Conservation (phyloP, 2,113 vertebrate genomes). For the Strigops habroptila region DNA sequence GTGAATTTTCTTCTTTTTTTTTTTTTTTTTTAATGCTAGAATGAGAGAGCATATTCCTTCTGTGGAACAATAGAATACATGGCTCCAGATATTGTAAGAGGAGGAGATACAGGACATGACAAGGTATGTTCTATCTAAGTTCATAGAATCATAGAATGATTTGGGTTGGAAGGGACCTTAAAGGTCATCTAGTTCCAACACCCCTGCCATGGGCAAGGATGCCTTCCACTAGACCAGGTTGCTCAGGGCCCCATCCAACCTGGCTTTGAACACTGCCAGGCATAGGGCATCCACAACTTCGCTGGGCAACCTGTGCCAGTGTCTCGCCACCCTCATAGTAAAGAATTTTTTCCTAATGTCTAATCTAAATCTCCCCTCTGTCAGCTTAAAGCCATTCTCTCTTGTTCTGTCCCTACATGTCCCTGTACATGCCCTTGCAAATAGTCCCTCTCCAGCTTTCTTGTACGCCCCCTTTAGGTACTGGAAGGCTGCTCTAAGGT, state of each 20-base stretch:
- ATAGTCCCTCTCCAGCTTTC: neutral
- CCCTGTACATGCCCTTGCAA: neutral
- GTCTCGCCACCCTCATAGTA: neutral
- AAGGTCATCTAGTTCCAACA: neutral
- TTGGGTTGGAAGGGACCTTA: neutral
- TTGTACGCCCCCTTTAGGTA: neutral
- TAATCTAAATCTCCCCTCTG: neutral
- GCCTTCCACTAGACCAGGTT: neutral
- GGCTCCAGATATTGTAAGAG: constrained; percentile 97
- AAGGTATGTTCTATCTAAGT: constrained; percentile 78
- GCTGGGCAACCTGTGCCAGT: neutral
- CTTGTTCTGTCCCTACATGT: neutral
- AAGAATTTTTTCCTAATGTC: neutral
- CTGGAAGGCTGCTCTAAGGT: neutral
- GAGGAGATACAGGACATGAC: constrained; percentile 92
- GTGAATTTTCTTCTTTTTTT: neutral
- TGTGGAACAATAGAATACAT: constrained; percentile 98
- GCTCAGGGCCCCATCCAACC: neutral
- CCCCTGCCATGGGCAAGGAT: neutral
- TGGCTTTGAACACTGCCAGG: neutral
- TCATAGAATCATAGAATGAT: neutral
- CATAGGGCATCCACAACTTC: neutral
- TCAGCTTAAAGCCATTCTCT: neutral
- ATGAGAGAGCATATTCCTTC: constrained; percentile 93
- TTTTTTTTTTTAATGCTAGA: constrained; percentile 65